Evolutionary conservation across 2,797 vertebrate species (phyloP).

Genomic region (Morus bassanus): DNA sequence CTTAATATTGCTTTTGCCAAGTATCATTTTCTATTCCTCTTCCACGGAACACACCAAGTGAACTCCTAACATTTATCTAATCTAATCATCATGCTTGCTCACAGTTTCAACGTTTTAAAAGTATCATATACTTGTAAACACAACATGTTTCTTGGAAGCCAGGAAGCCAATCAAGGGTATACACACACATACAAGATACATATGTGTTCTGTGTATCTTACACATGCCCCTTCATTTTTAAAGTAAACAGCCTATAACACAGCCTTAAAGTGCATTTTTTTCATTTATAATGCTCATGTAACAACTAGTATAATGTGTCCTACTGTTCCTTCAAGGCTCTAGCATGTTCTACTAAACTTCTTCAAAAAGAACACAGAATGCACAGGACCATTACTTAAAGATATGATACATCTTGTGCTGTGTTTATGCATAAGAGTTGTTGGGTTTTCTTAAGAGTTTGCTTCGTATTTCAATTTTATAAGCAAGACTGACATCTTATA

Average conservation of each 20-base stretch:
- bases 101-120: background rate
- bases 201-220: background rate
- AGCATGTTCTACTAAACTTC: background rate
- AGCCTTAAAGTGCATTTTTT: background rate
- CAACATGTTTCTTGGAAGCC: background rate
- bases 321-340: background rate
- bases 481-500: background rate
- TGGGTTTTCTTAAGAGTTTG: background rate
- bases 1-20: background rate
- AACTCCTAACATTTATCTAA: background rate
- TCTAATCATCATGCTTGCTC: background rate
- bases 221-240: background rate
- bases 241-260: background rate
- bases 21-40: background rate
- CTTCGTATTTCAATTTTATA: background rate
- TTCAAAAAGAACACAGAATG: background rate
- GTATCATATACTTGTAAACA: background rate
- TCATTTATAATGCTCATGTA: background rate
- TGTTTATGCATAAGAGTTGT: background rate
- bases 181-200: accelerated
- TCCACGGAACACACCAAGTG: background rate
- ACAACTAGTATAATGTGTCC: background rate
- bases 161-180: background rate
- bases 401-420: background rate
- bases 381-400: background rate